phyloP scores from a whole-genome alignment of 2,888 invertebrate genomes.

The Podotricha telesiphe region DNA sequence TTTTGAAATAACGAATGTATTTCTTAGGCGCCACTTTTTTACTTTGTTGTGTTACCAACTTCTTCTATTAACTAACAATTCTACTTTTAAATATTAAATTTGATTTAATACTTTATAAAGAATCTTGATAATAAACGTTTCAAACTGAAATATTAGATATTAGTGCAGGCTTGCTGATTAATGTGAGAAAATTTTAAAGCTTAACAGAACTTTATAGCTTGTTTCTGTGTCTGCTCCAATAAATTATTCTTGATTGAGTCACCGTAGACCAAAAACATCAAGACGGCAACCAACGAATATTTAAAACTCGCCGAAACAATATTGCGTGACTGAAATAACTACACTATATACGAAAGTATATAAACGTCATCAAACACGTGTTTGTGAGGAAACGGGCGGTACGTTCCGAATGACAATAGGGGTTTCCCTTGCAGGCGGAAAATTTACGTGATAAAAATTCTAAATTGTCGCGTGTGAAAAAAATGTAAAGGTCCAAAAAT shows the following conservation, averaged over 20 bases:
- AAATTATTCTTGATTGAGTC: slow-evolving; percentile 66
- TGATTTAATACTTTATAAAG: no score
- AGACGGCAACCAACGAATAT: slow-evolving; percentile 61
- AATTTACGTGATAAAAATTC: slow-evolving; percentile 83
- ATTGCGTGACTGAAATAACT: slow-evolving; percentile 80
- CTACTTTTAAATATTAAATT: no score
- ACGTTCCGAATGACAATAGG: slow-evolving; percentile 78
- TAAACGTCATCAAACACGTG: slow-evolving; percentile 73
- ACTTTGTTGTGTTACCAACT: no score
- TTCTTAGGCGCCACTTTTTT: neutral
- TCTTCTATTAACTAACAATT: no score
- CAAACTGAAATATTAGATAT: neutral
- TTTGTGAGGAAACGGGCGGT: slow-evolving; percentile 76
- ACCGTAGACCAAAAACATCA: slow-evolving; percentile 57
- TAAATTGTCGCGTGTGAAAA: slow-evolving; percentile 80
- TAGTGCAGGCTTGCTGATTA: neutral
- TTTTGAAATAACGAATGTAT: slow-evolving; percentile 18
- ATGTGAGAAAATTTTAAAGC: slow-evolving; percentile 27
- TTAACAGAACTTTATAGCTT: slow-evolving; percentile 11
- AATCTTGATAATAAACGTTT: no score
- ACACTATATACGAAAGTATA: slow-evolving; percentile 63
- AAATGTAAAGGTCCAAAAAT: slow-evolving; percentile 76
- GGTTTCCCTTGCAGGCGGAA: slow-evolving; percentile 82
- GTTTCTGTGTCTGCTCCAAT: slow-evolving; percentile 63
- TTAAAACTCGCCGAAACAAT: slow-evolving; percentile 66